These are phyloP conservation scores for Lasioglossum vierecki DNA, from an alignment of 2,888 invertebrate genomes.

Conservation along the genomic window DNA sequence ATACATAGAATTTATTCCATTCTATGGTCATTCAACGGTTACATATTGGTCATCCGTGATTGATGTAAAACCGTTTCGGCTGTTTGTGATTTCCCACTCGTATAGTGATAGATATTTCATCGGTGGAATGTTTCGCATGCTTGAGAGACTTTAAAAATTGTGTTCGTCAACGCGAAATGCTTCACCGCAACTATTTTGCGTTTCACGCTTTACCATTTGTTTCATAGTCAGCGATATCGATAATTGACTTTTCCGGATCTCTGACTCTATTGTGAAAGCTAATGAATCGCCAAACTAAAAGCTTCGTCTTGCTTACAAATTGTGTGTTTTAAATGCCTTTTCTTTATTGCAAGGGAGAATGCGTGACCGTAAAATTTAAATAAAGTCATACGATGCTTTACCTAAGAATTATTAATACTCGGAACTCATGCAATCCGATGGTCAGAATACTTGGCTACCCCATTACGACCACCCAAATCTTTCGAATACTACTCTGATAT, in stretches of 20 bases:
- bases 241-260: constrained; percentile 65
- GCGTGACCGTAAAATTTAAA: neutral
- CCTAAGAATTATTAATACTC: neutral
- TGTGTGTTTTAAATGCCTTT: neutral
- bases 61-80: constrained; percentile 42
- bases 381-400: neutral
- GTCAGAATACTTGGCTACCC: neutral
- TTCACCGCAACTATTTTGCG: constrained; percentile 35
- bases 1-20: neutral
- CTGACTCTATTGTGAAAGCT: constrained; percentile 38
- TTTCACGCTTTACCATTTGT: constrained; percentile 52
- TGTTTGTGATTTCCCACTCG: constrained; percentile 32
- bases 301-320: neutral
- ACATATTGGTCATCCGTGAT: constrained; percentile 10
- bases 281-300: constrained; percentile 43
- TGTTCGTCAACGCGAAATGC: constrained; percentile 59
- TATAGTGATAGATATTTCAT: constrained; percentile 39
- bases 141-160: constrained; percentile 57
- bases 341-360: neutral
- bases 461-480: neutral
- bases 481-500: neutral
- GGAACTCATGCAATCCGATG: neutral
- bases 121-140: constrained; percentile 44
- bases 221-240: constrained; percentile 64
- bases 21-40: neutral